Evolutionary conservation across 2,113 vertebrate genomes (phyloP).

Genomic region (Festucalex cinctus): DNA sequence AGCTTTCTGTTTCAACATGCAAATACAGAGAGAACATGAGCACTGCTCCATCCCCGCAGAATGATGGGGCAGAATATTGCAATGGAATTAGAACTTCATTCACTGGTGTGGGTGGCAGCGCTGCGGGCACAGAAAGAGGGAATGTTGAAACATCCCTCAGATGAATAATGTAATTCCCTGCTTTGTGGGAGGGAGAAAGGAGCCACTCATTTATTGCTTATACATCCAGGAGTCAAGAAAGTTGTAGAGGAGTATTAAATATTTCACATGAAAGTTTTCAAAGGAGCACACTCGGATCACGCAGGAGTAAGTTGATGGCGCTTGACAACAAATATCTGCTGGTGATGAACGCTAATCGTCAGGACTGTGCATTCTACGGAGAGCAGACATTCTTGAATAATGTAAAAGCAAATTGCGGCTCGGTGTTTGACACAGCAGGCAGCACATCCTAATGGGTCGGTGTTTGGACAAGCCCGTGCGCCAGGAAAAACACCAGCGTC

Average conservation of each 20-base stretch:
- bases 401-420: slow-evolving; percentile 60
- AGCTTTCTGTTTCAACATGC: slow-evolving; percentile 10
- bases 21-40: slow-evolving; percentile 5
- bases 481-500: slow-evolving; percentile 64
- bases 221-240: slow-evolving; percentile 45
- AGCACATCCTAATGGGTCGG: slow-evolving; percentile 48
- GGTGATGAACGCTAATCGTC: slow-evolving; percentile 36
- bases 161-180: slow-evolving; percentile 67
- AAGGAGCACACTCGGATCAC: slow-evolving; percentile 35
- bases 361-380: slow-evolving; percentile 31
- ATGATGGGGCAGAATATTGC: slow-evolving; percentile 33
- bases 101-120: slow-evolving; percentile 47
- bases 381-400: slow-evolving; percentile 52
- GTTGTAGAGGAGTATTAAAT: slow-evolving; percentile 53
- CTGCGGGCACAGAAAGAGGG: slow-evolving; percentile 38
- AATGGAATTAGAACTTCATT: slow-evolving; percentile 47
- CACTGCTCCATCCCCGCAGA: slow-evolving; percentile 27
- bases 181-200: slow-evolving; percentile 43
- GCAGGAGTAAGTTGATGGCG: slow-evolving; percentile 3
- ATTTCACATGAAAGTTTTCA: slow-evolving; percentile 56
- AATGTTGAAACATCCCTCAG: slow-evolving; percentile 57
- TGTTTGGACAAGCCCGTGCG: slow-evolving; percentile 58
- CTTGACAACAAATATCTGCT: slow-evolving; percentile 42
- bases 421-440: slow-evolving; percentile 50
- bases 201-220: slow-evolving; percentile 48